Percentiles rank a stretch among this genome's conserved stretches.
Evolutionary conservation across 2,888 invertebrate genomes (phyloP).

Genomic region (Heliconius erato): DNA sequence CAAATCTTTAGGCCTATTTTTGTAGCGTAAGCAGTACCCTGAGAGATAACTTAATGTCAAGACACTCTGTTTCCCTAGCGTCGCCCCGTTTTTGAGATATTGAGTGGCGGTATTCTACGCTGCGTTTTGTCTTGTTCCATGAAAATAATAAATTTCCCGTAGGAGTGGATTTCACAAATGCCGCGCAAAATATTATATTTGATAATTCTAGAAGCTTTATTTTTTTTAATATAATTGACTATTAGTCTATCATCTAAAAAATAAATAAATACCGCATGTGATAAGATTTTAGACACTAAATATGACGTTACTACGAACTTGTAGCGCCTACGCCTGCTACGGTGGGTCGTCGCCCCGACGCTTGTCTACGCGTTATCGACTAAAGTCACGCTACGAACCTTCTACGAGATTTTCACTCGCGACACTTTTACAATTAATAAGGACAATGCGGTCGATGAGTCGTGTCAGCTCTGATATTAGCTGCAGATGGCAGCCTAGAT

Average conservation of each 20-base stretch:
- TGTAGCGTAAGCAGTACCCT: too few relatives aligned
- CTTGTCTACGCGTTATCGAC: not conserved
- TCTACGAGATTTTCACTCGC: slow-evolving; percentile 16
- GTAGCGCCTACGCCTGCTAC: slow-evolving; percentile 18
- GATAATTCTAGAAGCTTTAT: not conserved
- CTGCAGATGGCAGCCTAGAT: not conserved
- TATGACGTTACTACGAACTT: not conserved
- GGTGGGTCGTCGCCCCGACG: not conserved
- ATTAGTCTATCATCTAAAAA: not conserved
- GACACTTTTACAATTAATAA: not conserved
- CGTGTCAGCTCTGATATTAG: not conserved
- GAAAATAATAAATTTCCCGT: too few relatives aligned
- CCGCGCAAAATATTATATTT: too few relatives aligned
- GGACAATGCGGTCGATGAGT: too few relatives aligned
- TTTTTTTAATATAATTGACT: not conserved
- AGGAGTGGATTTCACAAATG: too few relatives aligned
- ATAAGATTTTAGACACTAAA: not conserved
- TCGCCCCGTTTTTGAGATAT: too few relatives aligned
- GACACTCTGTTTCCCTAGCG: too few relatives aligned
- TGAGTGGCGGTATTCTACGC: too few relatives aligned
- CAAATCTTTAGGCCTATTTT: too few relatives aligned
- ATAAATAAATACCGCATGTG: not conserved
- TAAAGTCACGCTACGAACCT: slow-evolving; percentile 8
- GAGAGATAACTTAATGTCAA: too few relatives aligned
- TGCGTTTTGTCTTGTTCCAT: too few relatives aligned